A percentile compares a stretch with the other conserved stretches of the same genome.
Evolutionary conservation across 2,113 vertebrate genomes (phyloP).

Genomic region (Ellobius talpinus): DNA sequence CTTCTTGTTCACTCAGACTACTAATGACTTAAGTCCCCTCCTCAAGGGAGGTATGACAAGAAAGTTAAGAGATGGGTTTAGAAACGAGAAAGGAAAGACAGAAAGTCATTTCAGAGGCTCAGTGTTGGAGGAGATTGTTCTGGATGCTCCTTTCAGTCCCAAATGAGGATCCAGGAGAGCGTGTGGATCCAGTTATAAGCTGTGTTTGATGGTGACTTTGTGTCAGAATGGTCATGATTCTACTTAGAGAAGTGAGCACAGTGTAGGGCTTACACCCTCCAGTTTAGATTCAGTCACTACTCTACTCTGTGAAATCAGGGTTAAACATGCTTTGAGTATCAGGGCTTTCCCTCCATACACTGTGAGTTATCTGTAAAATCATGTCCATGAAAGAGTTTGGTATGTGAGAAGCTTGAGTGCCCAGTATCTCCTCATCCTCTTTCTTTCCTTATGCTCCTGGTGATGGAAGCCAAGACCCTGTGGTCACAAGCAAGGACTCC

Average conservation of each 20-base stretch:
- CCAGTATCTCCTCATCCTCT: background rate
- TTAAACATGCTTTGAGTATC: background rate
- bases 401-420: background rate
- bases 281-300: background rate
- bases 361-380: background rate
- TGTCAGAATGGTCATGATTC: background rate
- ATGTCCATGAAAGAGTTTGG: background rate
- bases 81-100: conserved; percentile 28
- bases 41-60: conserved; percentile 1
- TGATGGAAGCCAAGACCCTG: background rate
- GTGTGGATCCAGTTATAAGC: background rate
- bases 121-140: background rate
- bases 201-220: background rate
- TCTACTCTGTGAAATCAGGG: background rate
- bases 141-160: background rate
- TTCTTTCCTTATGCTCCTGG: background rate
- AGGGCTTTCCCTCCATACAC: background rate
- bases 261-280: background rate
- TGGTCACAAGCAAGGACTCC: background rate
- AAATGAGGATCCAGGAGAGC: background rate
- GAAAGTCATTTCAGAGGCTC: background rate
- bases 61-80: conserved; percentile 15
- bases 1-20: conserved; percentile 38
- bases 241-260: background rate
- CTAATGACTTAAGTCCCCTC: background rate